Evolutionary conservation across 2,113 vertebrate genomes (phyloP), one percentile per base, ranked within the genome.

Genomic region (Salvelinus namaycush): DNA sequence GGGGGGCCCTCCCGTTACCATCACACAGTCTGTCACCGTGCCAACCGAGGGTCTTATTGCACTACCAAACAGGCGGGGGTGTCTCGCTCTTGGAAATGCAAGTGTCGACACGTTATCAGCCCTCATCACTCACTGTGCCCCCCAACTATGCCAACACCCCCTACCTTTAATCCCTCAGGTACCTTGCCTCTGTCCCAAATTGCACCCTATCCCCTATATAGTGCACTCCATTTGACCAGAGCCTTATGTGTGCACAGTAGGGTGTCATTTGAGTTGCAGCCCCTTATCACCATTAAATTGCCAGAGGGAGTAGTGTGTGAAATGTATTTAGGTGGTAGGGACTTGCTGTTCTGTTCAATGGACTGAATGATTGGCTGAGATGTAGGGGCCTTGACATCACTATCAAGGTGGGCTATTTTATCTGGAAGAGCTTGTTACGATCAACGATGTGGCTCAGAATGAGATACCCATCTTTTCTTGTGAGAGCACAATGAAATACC

Each of bases 71-170:
- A 72, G 76, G 72, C 74, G 59, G 80, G 80, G 34, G 73, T 64
- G 75, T 73, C 80, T 79, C 2, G 1, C 81, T 80, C 81, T 34
- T 84, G 76, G 76, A 87, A 74, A 70, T 60, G 57, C 73, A 85
- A 87, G 70, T 84, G 87, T 86, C 84, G 78, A 89, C 90, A 85
- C 80, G 13, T 86, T 76, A 87, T 83, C 84, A 81, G 57, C n/a
- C 79, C 70, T 84, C 81, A 75, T 83, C 86, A 70, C 71, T 72
- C 72, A 77, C 12, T 70, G 39, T 8, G 51, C 5, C 27, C 77
- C 11, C 67, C 24, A 57, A 57, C 77, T 11, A 75, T 62, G 77
- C 39, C 62, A 71, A 69, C 44, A 14, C 44, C 24, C 62, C n/a
- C 6, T 8, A 24, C 4, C 29, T 29, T 18, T 49, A 57, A 27